Base-by-base conservation (phyloP, 1,140 invertebrate genomes). In the Habropoda laboriosa region DNA sequence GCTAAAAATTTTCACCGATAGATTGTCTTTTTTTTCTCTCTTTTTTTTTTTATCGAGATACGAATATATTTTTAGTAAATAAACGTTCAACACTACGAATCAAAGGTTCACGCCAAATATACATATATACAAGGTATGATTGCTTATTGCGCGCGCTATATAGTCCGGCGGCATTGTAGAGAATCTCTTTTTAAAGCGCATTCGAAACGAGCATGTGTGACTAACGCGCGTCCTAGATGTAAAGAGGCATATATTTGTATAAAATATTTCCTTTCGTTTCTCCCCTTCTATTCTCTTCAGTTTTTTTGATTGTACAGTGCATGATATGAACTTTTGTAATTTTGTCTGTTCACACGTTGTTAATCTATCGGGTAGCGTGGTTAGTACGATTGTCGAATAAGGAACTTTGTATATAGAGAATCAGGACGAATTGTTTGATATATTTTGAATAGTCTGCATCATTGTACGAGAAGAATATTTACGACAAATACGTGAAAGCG, bases 61-160 rank as follows among this genome's bases (percentile, higher is more conserved):
- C 47, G 40, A n/a, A 42, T 72, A 35, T 68, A 53, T 70, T 68
- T 82, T 83, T 73, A 80, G 53, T 49, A 57, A 68, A 68, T 68
- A 57, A 80, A 80, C 32, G 55, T 76, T 67, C 63, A 75, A 71
- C 57, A 86, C 68, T 88, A 82, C 70, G 79, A 87, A 88, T 88
- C 86, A 87, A 88, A 88, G 81, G 75, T 78, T 79, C 82, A 88
- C 81, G 86, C 86, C 86, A 88, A 88, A 87, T 88, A 86, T 86
- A 73, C 64, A 81, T 76, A 82, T 61, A 78, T 49, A 67, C 51
- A 71, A 79, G 71, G 64, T 87, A 86, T 40, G 68, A 77, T 86
- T 71, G 57, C 51, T 80, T 77, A 51, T 24, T 58, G 42, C 27
- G 78, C 45, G 57, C 60, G 0, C 61, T 81, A 61, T 67, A 66